Conservation (phyloP, 2,113 vertebrate genomes). For the Otis tarda region DNA sequence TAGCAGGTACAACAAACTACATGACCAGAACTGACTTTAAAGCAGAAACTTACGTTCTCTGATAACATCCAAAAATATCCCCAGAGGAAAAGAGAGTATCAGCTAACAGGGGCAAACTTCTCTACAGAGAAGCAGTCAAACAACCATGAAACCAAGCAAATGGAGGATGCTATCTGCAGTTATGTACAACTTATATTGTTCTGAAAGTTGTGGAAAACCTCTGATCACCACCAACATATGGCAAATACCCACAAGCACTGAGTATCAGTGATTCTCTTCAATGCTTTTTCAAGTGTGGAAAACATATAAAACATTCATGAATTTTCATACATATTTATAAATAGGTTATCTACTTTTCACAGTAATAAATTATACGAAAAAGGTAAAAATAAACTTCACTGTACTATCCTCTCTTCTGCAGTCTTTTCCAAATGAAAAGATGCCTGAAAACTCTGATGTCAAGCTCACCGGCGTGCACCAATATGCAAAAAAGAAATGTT, state of each 20-base stretch:
- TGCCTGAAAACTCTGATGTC: not conserved
- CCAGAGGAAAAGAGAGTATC: fast-evolving
- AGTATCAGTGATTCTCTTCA: not conserved
- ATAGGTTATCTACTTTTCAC: constrained; percentile 13
- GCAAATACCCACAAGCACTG: not conserved
- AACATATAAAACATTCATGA: not conserved
- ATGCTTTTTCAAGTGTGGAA: not conserved
- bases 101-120: not conserved
- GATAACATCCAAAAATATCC: not conserved
- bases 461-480: not conserved
- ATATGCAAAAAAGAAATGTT: not conserved
- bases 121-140: not conserved
- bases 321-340: constrained; percentile 50
- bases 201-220: not conserved
- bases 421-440: not conserved
- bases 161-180: not conserved
- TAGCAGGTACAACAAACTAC: not conserved
- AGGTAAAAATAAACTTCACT: constrained; percentile 7
- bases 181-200: not conserved
- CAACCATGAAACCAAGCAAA: not conserved
- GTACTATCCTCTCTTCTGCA: not conserved
- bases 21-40: not conserved
- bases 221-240: not conserved
- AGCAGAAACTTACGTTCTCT: not conserved
- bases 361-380: not conserved